Evolutionary conservation across 2,797 vertebrate genomes (phyloP).

Genomic region (Orientallactaga sibirica): DNA sequence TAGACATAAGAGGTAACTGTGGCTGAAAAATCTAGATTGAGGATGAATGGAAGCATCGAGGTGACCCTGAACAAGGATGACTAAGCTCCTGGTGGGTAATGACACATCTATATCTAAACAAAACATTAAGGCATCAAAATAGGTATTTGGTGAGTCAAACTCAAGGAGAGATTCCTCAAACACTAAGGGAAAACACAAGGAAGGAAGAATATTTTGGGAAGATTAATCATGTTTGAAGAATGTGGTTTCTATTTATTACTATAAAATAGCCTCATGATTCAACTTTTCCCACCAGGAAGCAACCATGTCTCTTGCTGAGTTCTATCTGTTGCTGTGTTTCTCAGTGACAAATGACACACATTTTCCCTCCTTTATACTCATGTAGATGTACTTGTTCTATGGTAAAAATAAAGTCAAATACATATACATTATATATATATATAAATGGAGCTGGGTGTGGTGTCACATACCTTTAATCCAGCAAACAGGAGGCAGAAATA

Average conservation of each 20-base stretch:
- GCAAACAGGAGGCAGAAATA: too few species aligned
- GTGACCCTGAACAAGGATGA: conserved; percentile 82
- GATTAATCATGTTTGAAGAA: conserved; percentile 85
- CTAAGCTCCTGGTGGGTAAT: conserved; percentile 84
- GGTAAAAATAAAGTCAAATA: conserved; percentile 46
- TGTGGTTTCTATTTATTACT: conserved; percentile 86
- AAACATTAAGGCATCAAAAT: conserved; percentile 85
- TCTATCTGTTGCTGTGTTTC: conserved; percentile 78
- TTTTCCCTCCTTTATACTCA: not conserved
- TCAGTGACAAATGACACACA: conserved; percentile 71
- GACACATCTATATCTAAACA: conserved; percentile 86
- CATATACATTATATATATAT: conserved; percentile 39
- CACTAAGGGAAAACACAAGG: conserved; percentile 80
- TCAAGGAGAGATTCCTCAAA: conserved; percentile 83
- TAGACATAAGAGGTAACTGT: not conserved
- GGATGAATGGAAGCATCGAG: conserved; percentile 54
- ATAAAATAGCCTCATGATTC: conserved; percentile 78
- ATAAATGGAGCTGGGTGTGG: too few species aligned
- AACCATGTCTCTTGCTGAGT: conserved; percentile 80
- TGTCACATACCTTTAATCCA: too few species aligned
- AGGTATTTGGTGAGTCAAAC: conserved; percentile 86
- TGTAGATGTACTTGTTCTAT: conserved; percentile 59
- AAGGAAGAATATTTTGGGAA: conserved; percentile 85
- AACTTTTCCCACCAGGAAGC: conserved; percentile 76
- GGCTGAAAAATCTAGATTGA: conserved; percentile 24